Base-by-base conservation (phyloP, 2,888 invertebrate genomes). In the Orthonevra nobilis region DNA sequence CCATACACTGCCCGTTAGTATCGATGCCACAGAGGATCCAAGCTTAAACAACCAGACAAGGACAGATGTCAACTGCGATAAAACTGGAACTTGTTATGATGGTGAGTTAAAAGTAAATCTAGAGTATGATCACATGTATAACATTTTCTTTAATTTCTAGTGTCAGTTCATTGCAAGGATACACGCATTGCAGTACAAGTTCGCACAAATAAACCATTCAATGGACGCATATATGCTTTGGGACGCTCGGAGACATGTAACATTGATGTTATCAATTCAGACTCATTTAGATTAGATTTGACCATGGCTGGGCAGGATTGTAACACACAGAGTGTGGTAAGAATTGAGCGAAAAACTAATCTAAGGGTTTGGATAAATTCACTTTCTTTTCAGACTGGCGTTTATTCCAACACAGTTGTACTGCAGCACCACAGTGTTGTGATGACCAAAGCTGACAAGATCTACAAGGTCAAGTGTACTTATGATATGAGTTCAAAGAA, bases 401-500 rank as follows among this genome's bases (percentile, higher is more conserved):
- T 97, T 40, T 97, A 97, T 89, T 96, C 96, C 52, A 97, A 97
- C 89, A 97, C 97, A 0, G 96, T 97, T 17, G 97, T 97, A 5
- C 91, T 97, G 15, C 97, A 97, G 89, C 97, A 97, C 86, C 97
- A 97, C 89, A 97, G 96, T 87, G 96, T 97, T 19, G 97, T 97
- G 28, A 97, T 97, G 96, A 97, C 97, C 63, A 97, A 97, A 89
- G 97, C 97, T 2, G 97, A 97, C 88, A 97, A 97, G 89, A 97
- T 97, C 87, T 97, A 97, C 92, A 97, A 97, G 90, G 96, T 97
- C 72, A 96, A 97, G 88, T 97, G 97, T 87, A 97, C 97, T 3
- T 97, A 97, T 89, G 97, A 97, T 88, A 97, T 97, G 95, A 96
- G 96, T 82, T 96, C 97, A 14, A 96, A 96, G 91, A 97, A 97